A percentile compares a stretch with the other conserved stretches of the same genome.
Evolutionary conservation across 2,888 invertebrate species (phyloP).

Genomic region (Drosophila kokeensis): DNA sequence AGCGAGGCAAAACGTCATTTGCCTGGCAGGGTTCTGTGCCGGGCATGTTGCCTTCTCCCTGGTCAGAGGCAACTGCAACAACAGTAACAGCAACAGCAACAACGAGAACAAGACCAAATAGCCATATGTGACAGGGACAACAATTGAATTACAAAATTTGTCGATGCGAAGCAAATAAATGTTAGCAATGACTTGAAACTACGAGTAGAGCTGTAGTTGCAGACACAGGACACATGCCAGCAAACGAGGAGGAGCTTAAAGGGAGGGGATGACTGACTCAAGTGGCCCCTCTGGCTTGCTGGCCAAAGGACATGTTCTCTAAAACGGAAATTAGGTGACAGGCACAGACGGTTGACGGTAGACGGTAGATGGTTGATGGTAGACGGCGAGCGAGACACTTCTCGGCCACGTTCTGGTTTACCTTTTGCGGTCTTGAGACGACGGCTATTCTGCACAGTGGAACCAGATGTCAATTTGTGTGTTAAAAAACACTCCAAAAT

Average conservation of each 20-base stretch:
- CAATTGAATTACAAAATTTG: constrained; percentile 77
- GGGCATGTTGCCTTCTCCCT: constrained; percentile 8
- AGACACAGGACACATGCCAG: constrained; percentile 47
- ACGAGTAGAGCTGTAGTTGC: constrained; percentile 37
- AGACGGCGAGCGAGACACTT: constrained; percentile 34
- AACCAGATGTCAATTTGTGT: background rate
- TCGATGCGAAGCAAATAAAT: constrained; percentile 33
- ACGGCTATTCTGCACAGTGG: constrained; percentile 30
- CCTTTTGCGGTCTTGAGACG: constrained; percentile 33
- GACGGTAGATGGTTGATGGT: constrained; percentile 39
- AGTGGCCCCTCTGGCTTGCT: constrained; percentile 49
- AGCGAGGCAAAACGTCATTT: constrained; percentile 48
- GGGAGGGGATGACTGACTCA: constrained; percentile 25
- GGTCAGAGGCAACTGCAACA: constrained; percentile 23
- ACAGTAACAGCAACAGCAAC: constrained; percentile 21
- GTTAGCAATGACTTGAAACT: constrained; percentile 60
- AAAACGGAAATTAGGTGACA: constrained; percentile 81
- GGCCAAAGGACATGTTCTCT: constrained; percentile 68
- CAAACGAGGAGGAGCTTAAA: background rate
- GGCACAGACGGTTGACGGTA: constrained; percentile 56
- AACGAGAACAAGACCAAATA: constrained; percentile 26
- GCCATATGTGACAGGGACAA: constrained; percentile 64
- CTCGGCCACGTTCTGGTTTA: constrained; percentile 24
- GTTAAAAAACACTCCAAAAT: background rate
- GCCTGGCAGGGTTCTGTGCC: constrained; percentile 20